phyloP scores from a whole-genome alignment of 2,113 vertebrate genomes.

The Grantiella picta region DNA sequence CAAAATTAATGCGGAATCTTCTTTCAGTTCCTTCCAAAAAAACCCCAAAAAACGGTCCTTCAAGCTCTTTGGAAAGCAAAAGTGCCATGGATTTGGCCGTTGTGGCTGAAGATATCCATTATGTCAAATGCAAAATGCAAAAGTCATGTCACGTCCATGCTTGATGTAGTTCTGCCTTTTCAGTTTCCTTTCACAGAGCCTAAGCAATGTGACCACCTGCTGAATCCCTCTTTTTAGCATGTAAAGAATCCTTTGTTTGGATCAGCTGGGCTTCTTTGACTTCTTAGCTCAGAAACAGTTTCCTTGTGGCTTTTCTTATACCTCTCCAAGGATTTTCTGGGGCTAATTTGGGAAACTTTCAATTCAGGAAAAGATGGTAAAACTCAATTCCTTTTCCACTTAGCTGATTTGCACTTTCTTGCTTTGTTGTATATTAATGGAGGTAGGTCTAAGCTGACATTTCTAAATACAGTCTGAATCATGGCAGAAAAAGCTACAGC shows the following conservation, averaged over 20 bases:
- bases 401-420: neutral
- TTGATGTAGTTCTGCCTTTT: constrained; percentile 8
- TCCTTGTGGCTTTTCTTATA: constrained; percentile 12
- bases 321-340: neutral
- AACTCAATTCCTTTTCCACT: neutral
- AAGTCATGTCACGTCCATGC: neutral
- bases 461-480: neutral
- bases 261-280: neutral
- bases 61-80: constrained; percentile 6
- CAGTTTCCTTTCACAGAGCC: constrained; percentile 16
- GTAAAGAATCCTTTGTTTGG: constrained; percentile 15
- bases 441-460: neutral
- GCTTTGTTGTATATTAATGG: neutral
- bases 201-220: constrained; percentile 16
- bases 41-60: neutral
- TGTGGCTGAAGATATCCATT: neutral
- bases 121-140: constrained; percentile 2
- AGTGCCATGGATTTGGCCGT: neutral
- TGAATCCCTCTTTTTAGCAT: constrained; percentile 2
- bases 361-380: neutral
- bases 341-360: neutral
- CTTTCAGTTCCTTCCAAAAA: neutral
- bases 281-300: neutral
- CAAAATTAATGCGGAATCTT: neutral
- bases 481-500: neutral